phyloP scores from a whole-genome alignment of 2,888 invertebrate genomes.

The Scaptomyza flava region DNA sequence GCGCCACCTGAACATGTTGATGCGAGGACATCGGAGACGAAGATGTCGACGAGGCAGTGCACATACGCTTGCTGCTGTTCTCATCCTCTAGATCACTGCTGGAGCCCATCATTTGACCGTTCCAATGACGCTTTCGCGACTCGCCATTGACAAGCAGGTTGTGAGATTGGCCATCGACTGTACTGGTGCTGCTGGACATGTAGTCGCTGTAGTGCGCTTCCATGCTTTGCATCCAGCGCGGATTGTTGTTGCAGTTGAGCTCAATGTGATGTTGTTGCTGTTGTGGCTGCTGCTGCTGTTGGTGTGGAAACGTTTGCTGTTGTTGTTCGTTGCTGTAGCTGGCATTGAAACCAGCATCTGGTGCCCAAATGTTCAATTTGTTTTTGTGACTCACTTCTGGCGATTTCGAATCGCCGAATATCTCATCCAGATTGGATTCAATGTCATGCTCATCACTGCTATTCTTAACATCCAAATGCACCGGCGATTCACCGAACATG shows the following conservation, averaged over 20 bases:
- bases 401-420: slow-evolving; percentile 83
- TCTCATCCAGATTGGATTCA: slow-evolving; percentile 83
- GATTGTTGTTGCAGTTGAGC: slow-evolving; percentile 80
- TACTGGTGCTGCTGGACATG: slow-evolving; percentile 65
- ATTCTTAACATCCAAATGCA: slow-evolving; percentile 77
- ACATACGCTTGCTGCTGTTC: slow-evolving; percentile 78
- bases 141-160: slow-evolving; percentile 63
- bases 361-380: slow-evolving; percentile 76
- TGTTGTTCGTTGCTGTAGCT: slow-evolving; percentile 39
- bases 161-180: slow-evolving; percentile 56
- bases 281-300: slow-evolving; percentile 30
- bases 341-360: slow-evolving; percentile 54
- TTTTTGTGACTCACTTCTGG: slow-evolving; percentile 51
- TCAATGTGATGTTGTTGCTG: slow-evolving; percentile 80
- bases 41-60: slow-evolving; percentile 74
- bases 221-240: slow-evolving; percentile 83
- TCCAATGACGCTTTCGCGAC: slow-evolving; percentile 82
- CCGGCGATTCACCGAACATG: slow-evolving; percentile 84
- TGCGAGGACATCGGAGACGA: slow-evolving; percentile 77
- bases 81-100: slow-evolving; percentile 77
- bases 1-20: slow-evolving; percentile 65
- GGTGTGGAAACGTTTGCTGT: slow-evolving; percentile 46
- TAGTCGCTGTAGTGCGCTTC: slow-evolving; percentile 82
- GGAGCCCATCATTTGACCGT: slow-evolving; percentile 72
- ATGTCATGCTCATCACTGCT: slow-evolving; percentile 78